A percentile compares a stretch with the other conserved stretches of the same genome.
Conservation (phyloP, 2,888 invertebrate species). For the Aspidiotus destructor region DNA sequence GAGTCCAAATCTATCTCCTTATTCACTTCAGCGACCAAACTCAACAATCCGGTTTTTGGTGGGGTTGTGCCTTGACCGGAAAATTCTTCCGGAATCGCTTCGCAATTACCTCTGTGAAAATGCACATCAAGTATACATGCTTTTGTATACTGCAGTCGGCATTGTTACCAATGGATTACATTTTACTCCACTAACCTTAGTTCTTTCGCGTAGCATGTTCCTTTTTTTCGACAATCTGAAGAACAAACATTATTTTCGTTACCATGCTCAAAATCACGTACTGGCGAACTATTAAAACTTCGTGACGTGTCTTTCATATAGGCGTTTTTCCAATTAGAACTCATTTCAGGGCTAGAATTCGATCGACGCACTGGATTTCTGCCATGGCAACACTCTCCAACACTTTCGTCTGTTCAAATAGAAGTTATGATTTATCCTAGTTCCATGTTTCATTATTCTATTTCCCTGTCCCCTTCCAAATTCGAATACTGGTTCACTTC, state of each 20-base stretch:
- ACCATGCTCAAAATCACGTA: conserved; percentile 11
- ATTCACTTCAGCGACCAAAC: conserved; percentile 4
- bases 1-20: conserved; percentile 28
- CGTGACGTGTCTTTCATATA: conserved; percentile 47
- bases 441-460: background rate
- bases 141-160: background rate
- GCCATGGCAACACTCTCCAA: conserved; percentile 2
- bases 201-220: conserved; percentile 58
- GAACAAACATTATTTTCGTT: conserved; percentile 4
- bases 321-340: conserved; percentile 70
- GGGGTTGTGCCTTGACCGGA: conserved; percentile 62
- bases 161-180: conserved; percentile 45
- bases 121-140: background rate
- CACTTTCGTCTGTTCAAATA: too few relatives aligned
- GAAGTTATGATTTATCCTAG: background rate
- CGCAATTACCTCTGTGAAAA: conserved; percentile 62
- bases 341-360: conserved; percentile 89
- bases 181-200: conserved; percentile 40
- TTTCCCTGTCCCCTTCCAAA: background rate
- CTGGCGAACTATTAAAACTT: conserved; percentile 28
- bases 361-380: conserved; percentile 77
- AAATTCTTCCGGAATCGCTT: conserved; percentile 84
- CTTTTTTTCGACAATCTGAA: conserved; percentile 46
- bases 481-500: too few relatives aligned
- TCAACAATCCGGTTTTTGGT: conserved; percentile 41